Evolutionary conservation across 2,113 vertebrate genomes (phyloP), one percentile per base, ranked within the genome.

Genomic region (Strix uralensis): DNA sequence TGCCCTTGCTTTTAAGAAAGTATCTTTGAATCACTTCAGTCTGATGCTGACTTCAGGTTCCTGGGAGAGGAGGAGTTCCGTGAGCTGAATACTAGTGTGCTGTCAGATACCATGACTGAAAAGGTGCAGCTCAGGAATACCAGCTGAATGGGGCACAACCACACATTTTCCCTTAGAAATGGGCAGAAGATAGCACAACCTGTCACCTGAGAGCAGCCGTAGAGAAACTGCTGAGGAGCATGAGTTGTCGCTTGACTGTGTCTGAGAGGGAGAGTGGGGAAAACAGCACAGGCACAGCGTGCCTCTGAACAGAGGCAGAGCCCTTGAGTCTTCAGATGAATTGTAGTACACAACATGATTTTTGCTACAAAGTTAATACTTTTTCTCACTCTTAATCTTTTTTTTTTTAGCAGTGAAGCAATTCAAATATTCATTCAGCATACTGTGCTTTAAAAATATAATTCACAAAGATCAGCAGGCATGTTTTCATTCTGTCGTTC

Each of bases 371-470:
- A 88, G 7, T 70, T 67, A 72, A 55, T 90, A 27, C 5, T 82
- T 90, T n/a, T 79, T 79, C 73, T 92, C 71, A 78, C 75, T 89
- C 36, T 52, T 59, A 21, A 13, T 54, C 13, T 70, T 54, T 86
- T 42, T 70, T 81, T 47, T 86, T 54, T 65, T 38, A 70, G 30
- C 52, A 61, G 30, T 58, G 65, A 81, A 82, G 70, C 66, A 87
- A 86, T 95, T 89, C 81, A 95, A 94, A 89, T 84, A 93, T 40
- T 81, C 90, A 90, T 92, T 96, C 88, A 91, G 20, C 72, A 79
- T 84, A 52, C 79, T 91, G 82, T 75, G 66, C 70, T 95, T 94
- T 84, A 92, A 94, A 95, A 94, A 86, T 72, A 44, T 22, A 62
- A 71, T 74, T 49, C 81, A 75, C 51, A 54, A 62, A 90, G 66